Conservation (phyloP, 2,113 vertebrate species). For the Hylia prasina region DNA sequence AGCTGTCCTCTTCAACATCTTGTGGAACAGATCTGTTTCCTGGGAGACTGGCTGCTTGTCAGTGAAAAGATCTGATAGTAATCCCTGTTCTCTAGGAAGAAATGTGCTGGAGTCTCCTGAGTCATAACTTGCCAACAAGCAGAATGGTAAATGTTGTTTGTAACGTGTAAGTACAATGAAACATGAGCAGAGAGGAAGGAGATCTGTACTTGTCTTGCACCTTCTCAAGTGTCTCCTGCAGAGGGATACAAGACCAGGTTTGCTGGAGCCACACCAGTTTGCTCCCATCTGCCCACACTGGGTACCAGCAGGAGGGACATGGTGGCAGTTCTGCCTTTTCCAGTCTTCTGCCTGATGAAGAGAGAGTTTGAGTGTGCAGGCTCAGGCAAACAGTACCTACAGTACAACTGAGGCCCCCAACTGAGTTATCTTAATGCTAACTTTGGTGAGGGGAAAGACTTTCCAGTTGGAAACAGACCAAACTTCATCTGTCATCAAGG, state of each 20-base stretch:
- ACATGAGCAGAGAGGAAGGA: neutral
- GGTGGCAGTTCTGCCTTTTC: neutral
- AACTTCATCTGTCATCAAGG: neutral
- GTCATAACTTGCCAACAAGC: neutral
- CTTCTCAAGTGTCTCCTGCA: neutral
- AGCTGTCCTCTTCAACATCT: neutral
- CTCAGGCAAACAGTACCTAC: neutral
- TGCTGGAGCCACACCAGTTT: neutral
- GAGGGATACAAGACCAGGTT: neutral
- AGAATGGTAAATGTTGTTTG: neutral
- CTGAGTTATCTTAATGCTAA: neutral
- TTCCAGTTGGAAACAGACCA: neutral
- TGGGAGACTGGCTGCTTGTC: neutral
- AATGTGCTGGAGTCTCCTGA: neutral
- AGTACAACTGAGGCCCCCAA: neutral
- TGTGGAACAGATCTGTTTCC: neutral
- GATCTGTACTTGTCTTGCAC: neutral
- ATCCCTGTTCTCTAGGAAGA: neutral
- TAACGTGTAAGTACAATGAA: neutral
- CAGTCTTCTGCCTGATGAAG: neutral
- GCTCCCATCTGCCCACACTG: neutral
- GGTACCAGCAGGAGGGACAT: neutral
- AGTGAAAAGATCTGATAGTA: neutral
- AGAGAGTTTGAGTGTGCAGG: neutral
- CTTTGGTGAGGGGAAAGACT: neutral